Base-by-base conservation (phyloP, 2,797 vertebrate species). In the Galago senegalensis region DNA sequence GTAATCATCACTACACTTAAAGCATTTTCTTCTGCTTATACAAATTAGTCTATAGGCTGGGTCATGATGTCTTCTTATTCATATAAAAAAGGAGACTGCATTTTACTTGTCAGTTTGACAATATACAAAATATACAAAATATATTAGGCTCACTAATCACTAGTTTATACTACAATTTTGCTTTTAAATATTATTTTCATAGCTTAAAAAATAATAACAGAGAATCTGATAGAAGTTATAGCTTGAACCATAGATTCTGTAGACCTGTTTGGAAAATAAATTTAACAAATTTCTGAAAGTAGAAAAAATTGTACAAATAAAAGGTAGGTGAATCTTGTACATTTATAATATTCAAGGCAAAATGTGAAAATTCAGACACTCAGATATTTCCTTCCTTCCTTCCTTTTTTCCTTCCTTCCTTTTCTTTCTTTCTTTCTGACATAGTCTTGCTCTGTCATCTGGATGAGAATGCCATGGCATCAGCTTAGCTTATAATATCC, bases 141-240 rank as follows among this genome's bases (percentile, higher is more conserved):
- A 3, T 6, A 13, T 90, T 87, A 21, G 56, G 70, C 5, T 63
- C 2, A 6, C 3, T 67, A 65, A 43, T 76, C 91, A 60, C 0
- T 14, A 80, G 37, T 60, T 84, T 77, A 83, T 7, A 49, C 5
- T 37, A 96, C 56, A 53, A 75, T 72, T 91, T 96, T 91, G 3
- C 25, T 69, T 20, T 61, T 23, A 29, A 67, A 18, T 63, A 81
- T 92, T 83, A 79, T 72, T 95, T 95, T 94, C 13, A 67, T 37
- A 92, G 27, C 7, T 72, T 11, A 80, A 70, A 3, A 60, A 83
- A 29, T 79, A 90, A 14, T 76, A 65, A 73, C 73, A 17, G 27
- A 73, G 96, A 84, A 90, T 37, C 20, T 60, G 67, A 1, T 61
- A 60, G 2, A 18, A 86, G 16, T 43, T 3, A 27, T 40, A 34